These are phyloP conservation scores for Homarus gammarus DNA, from an alignment of 2,888 invertebrate species.

Conservation along the genomic window DNA sequence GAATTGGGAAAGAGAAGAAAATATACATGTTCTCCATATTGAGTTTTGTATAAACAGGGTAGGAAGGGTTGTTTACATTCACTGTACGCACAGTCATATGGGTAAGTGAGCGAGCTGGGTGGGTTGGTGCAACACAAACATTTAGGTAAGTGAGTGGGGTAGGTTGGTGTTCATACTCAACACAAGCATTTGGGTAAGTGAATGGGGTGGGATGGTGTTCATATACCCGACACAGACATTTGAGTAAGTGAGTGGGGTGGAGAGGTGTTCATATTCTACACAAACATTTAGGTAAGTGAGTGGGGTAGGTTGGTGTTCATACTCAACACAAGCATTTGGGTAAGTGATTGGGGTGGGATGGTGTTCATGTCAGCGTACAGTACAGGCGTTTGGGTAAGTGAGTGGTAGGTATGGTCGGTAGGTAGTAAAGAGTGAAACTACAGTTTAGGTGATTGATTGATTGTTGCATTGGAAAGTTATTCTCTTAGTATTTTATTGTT, in stretches of 20 bases:
- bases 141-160: conserved; percentile 43
- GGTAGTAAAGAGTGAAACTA: conserved; percentile 9
- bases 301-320: conserved; percentile 26
- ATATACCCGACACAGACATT: neutral
- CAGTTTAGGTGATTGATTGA: conserved; percentile 5
- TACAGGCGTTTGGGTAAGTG: conserved; percentile 46
- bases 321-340: neutral
- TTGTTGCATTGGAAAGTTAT: conserved; percentile 29
- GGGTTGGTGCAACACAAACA: neutral
- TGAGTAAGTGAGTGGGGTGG: conserved; percentile 53
- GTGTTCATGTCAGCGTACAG: neutral
- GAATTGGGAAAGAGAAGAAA: no score
- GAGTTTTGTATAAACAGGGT: no score
- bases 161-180: conserved; percentile 14
- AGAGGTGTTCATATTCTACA: no score
- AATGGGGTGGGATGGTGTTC: conserved; percentile 16
- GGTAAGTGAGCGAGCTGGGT: conserved; percentile 46
- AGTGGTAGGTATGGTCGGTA: conserved; percentile 60
- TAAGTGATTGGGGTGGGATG: conserved; percentile 23
- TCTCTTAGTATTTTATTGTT: conserved; percentile 13
- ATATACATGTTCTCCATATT: no score
- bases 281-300: conserved; percentile 33
- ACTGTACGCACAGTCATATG: neutral
- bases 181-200: conserved; percentile 8
- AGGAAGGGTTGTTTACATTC: no score